Percentiles rank a stretch among this genome's conserved stretches.
Evolutionary conservation across 2,113 vertebrate genomes (phyloP).

Genomic region (Chlamydotis undulata): DNA sequence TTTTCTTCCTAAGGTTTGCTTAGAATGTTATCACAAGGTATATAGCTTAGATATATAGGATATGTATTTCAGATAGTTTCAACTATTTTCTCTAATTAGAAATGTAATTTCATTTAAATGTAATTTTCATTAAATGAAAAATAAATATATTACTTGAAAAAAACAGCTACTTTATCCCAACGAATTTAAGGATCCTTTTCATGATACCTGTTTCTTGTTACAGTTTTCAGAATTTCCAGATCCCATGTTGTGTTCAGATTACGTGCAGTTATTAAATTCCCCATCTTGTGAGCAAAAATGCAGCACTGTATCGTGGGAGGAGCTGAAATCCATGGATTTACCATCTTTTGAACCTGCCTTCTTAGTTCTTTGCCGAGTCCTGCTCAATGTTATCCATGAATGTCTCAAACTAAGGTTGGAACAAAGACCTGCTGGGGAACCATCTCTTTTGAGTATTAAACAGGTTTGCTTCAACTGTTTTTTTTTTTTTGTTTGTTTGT

Average conservation of each 20-base stretch:
- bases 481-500: neutral
- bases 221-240: slow-evolving; percentile 93
- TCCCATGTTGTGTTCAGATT: slow-evolving; percentile 92
- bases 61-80: neutral
- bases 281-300: slow-evolving; percentile 77
- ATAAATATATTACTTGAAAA: neutral
- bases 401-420: slow-evolving; percentile 96
- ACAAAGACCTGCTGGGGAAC: slow-evolving; percentile 96
- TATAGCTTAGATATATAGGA: neutral
- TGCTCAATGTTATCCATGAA: slow-evolving; percentile 97
- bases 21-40: neutral
- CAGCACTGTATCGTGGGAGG: slow-evolving; percentile 87
- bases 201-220: slow-evolving; percentile 50
- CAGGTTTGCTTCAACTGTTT: slow-evolving; percentile 81
- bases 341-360: slow-evolving; percentile 96
- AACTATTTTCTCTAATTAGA: neutral
- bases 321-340: slow-evolving; percentile 92
- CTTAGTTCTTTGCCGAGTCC: slow-evolving; percentile 93
- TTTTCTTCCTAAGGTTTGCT: neutral
- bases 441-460: slow-evolving; percentile 96
- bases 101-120: neutral
- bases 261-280: slow-evolving; percentile 83
- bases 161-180: neutral
- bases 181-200: neutral
- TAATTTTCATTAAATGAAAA: neutral